Evolutionary conservation across 2,888 invertebrate genomes (phyloP), one percentile per base, ranked within the genome.

Genomic region (Agonopterix heracliana): DNA sequence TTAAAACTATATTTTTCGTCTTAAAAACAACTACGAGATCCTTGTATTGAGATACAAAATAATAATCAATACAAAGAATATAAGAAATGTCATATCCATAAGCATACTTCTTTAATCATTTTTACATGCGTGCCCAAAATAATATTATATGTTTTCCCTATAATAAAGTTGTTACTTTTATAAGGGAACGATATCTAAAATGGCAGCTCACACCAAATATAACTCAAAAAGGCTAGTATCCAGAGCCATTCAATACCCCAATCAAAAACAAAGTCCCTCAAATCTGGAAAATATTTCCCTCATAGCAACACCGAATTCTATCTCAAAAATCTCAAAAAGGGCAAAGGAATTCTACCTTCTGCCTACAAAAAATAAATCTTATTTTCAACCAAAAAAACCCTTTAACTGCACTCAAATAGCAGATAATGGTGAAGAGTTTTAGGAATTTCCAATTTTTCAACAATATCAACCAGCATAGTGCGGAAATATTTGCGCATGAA

Each of bases 401-500:
- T 74, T 85, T 89, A 90, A 66, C 89, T 85, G 60, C 89, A 92
- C 58, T 94, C 92, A 69, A 93, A 94, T 46, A 93, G 84, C 40
- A 95, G 78, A 64, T 94, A 94, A 57, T 91, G 90, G 54, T 91
- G 91, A 46, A 95, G 82, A 44, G 90, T 90, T 51, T 80, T 87
- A 0, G 95, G 94, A 34, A 95, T 66, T 44, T 92, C 93, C 34
- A 94, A 82, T 36, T 89, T 81, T 12, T 87, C 78, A 0, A 91
- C 91, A 7, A 90, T 71, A 44, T 91, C 82, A 0, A 91, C 82
- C 3, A 93, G 70, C 35, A 87, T 82, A 5, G 89, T 86, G 0
- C 93, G 92, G 49, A 93, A 87, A 38, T 85, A 66, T 59, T 81
- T 90, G 35, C 93, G 81, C 0, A 93, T 74, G 53, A 82, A 90